Evolutionary conservation across 2,113 vertebrate genomes (phyloP).

Genomic region (Psophia crepitans): DNA sequence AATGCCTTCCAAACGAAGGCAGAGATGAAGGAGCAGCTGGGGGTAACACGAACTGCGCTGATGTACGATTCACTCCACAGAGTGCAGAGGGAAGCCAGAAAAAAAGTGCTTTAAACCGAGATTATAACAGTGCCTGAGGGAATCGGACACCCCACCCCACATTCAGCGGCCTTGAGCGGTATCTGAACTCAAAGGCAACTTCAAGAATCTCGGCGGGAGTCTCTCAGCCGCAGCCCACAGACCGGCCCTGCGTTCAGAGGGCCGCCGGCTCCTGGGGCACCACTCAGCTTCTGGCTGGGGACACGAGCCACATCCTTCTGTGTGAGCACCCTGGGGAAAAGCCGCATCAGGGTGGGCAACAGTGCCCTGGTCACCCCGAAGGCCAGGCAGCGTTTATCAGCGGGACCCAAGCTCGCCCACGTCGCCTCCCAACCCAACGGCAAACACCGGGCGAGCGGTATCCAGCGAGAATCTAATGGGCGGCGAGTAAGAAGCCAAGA

Average conservation of each 20-base stretch:
- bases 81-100: fast-evolving
- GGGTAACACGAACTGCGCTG: fast-evolving
- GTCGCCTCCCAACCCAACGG: neutral
- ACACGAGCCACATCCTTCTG: neutral
- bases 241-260: fast-evolving
- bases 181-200: neutral
- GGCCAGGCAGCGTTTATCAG: neutral
- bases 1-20: neutral
- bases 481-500: neutral
- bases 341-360: neutral
- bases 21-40: neutral
- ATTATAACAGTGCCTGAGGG: neutral
- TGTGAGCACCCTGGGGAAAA: fast-evolving
- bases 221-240: fast-evolving
- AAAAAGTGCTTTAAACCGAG: neutral
- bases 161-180: too few relatives aligned
- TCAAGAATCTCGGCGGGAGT: fast-evolving
- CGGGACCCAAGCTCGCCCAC: fast-evolving
- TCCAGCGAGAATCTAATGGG: fast-evolving
- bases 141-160: fast-evolving
- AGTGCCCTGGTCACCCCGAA: neutral
- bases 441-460: fast-evolving
- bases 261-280: neutral
- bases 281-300: too few relatives aligned
- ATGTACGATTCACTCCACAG: neutral